Evolutionary conservation across 2,888 invertebrate species (phyloP), one percentile per base, ranked within the genome.

Genomic region (Polia nebulosa): DNA sequence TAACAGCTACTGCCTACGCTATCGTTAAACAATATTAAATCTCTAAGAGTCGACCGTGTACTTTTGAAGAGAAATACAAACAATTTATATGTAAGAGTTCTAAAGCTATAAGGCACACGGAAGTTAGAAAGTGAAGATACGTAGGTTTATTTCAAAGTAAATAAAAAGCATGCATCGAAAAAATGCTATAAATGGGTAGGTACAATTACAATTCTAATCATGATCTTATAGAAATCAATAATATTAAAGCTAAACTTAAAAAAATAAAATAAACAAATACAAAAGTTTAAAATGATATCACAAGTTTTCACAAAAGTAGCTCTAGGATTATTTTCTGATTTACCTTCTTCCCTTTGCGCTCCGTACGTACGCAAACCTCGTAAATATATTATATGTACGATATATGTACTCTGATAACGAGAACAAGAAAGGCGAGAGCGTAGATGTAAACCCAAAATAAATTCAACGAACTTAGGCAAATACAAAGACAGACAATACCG

Each of bases 1-100:
- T 68, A 82, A 79, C 78, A 75, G 85, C 88, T 88, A 85, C 89
- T 88, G 72, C 89, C 89, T 88, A 91, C 89, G 85, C 89, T 84
- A 87, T 86, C 82, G 79, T 67, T 83, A 69, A 78, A 84, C 76
- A 82, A 82, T 47, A 77, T 72, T 72, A 80, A 76, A 69, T 53
- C 62, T 44, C 20, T 27, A 34, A 22, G 64, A 68, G 71, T 72
- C 69, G 72, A 74, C 53, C 47, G 55, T 55, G 61, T 65, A 73
- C 67, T 55, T 66, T 25, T 60, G 22, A 25, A 73, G 53, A 74
- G 57, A 61, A 62, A 67, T 65, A 72, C 64, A 72, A 58, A 74
- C 58, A 0, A 9, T 36, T 47, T 34, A 22, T 51, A 47, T 52
- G 17, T 45, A 59, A 29, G 52, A 61, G n/a, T 47, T 57, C 20